Percentiles rank a stretch among this genome's conserved stretches.
phyloP scores from a whole-genome alignment of 2,888 invertebrate genomes.

The Clanis bilineata region DNA sequence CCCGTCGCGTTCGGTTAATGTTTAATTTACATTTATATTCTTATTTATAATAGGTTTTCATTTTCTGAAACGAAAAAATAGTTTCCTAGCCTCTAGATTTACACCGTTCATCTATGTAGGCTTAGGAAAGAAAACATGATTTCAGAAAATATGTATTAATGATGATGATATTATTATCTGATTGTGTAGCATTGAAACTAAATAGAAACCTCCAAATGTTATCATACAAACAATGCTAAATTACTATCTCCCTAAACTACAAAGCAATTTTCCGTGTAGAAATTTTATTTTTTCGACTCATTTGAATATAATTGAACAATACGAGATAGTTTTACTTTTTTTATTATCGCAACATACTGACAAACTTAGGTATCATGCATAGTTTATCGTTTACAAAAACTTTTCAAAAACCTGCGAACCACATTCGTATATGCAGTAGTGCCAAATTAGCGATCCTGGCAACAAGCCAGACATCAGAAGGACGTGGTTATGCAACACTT shows the following conservation, averaged over 20 bases:
- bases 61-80: background rate
- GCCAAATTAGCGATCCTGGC: slow-evolving; percentile 7
- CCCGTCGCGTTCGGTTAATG: background rate
- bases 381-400: background rate
- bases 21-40: background rate
- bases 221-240: too few relatives aligned
- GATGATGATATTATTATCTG: too few relatives aligned
- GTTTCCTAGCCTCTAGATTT: too few relatives aligned
- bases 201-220: too few relatives aligned
- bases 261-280: too few relatives aligned
- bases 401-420: background rate
- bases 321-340: too few relatives aligned
- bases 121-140: too few relatives aligned
- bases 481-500: slow-evolving; percentile 2
- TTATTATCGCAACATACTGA: background rate
- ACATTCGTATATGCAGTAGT: background rate
- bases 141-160: too few relatives aligned
- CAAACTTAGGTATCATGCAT: background rate
- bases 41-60: background rate
- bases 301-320: too few relatives aligned
- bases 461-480: slow-evolving; percentile 6
- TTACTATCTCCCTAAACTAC: too few relatives aligned
- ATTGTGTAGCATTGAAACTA: too few relatives aligned
- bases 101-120: too few relatives aligned
- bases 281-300: background rate